Evolutionary conservation across 2,797 vertebrate species (phyloP).

Genomic region (Pangasius macronema): DNA sequence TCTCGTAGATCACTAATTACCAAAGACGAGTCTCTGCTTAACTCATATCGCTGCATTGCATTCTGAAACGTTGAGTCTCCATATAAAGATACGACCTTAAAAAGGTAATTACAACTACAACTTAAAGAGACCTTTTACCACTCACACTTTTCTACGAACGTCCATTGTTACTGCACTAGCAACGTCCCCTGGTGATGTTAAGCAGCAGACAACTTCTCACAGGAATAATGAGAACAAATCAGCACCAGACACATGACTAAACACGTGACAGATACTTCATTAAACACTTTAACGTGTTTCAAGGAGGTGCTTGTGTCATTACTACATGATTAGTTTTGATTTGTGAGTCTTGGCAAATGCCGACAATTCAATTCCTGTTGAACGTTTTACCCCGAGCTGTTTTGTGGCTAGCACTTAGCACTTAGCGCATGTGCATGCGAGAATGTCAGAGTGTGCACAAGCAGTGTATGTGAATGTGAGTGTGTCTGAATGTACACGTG

Average conservation of each 20-base stretch:
- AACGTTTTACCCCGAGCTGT: background rate
- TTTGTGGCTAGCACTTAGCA: background rate
- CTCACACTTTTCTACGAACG: too few relatives aligned
- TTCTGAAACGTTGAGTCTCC: background rate
- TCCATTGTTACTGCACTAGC: background rate
- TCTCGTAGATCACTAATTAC: background rate
- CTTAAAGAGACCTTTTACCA: too few relatives aligned
- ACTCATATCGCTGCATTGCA: background rate
- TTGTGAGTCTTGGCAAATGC: background rate
- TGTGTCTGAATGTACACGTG: conserved; percentile 40
- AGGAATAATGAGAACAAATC: background rate
- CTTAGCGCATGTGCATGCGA: background rate
- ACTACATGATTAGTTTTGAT: background rate
- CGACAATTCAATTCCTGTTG: background rate
- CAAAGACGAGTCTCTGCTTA: background rate
- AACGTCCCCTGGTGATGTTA: background rate
- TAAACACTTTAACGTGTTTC: background rate
- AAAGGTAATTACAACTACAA: too few relatives aligned
- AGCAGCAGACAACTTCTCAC: background rate
- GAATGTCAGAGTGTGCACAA: background rate
- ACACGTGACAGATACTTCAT: background rate
- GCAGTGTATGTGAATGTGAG: background rate
- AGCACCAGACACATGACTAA: background rate
- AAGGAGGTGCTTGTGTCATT: background rate
- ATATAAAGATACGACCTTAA: too few relatives aligned